Base-by-base conservation (phyloP, 2,797 vertebrate species). In the Hylomyscus alleni region DNA sequence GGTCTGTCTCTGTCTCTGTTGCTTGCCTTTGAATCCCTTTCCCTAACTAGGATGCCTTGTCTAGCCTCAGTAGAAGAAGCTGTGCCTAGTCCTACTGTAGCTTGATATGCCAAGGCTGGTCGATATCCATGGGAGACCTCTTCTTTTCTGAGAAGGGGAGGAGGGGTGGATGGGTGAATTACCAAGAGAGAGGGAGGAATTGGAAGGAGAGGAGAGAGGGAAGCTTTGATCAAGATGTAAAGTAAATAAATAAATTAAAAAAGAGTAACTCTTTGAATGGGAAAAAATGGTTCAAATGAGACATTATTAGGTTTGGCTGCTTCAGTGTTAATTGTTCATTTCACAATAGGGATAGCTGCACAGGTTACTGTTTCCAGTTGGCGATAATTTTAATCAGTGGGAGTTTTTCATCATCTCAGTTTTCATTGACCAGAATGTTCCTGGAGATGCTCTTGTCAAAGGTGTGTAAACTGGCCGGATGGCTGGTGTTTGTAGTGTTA, bases 331-430 rank as follows among this genome's bases (percentile, higher is more conserved):
- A 72, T 9, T 26, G 54, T 75, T 73, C 20, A 78, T n/a, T 94
- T 97, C 89, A 15, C 29, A 88, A 75, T 34, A 40, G 94, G 93
- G 62, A 84, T 60, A 62, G 75, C 54, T 89, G 44, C 37, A 80
- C 83, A 81, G 94, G 77, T 86, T 97, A 52, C 24, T 78, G 6
- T 98, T 97, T 92, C 47, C 73, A 60, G 93, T 84, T 85, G 94
- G 89, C 9, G 37, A 58, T 84, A 56, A 87, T 88, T 56, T 34
- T 20, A 31, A 84, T 94, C 94, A 69, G 44, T 77, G 90, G 56
- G 17, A 96, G 31, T 95, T 94, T 85, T 69, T 96, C 85, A 93
- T 29, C 20, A 85, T 50, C 8, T 73, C 62, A 91, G 52, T 37
- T 96, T 98, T 96, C 75, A 0, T n/a, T 93, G 77, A 37, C 19